Conservation (phyloP, 1,140 invertebrate genomes). For the Condylostylus longicornis region DNA sequence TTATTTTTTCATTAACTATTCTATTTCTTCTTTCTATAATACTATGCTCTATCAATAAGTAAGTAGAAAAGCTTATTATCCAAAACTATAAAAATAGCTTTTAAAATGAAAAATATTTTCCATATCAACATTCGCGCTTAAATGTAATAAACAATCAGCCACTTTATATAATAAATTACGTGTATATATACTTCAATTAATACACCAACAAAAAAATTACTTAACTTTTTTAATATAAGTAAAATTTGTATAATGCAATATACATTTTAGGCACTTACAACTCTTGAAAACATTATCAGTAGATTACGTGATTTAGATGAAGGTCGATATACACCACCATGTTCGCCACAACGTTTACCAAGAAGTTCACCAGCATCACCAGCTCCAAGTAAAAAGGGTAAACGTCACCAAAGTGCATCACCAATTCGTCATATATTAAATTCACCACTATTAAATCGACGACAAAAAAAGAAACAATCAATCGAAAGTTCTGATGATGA, state of each 20-base stretch:
- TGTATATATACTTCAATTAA: too few relatives aligned
- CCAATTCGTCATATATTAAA: constrained; percentile 67
- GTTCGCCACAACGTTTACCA: constrained; percentile 45
- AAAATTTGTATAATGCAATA: neutral
- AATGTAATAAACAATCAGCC: too few relatives aligned
- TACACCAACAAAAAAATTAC: neutral
- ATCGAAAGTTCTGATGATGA: constrained; percentile 81
- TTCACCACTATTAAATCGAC: constrained; percentile 59
- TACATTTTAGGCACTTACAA: constrained; percentile 35
- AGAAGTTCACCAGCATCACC: constrained; percentile 56
- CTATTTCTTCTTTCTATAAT: too few relatives aligned
- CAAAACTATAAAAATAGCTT: too few relatives aligned
- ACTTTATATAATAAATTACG: too few relatives aligned
- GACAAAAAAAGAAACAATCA: constrained; percentile 53
- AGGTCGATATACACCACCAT: constrained; percentile 33
- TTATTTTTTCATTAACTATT: too few relatives aligned
- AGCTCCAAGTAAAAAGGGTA: constrained; percentile 51
- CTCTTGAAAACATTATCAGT: constrained; percentile 39
- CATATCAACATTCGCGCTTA: too few relatives aligned
- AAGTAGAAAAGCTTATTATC: too few relatives aligned
- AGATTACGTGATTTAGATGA: constrained; percentile 37
- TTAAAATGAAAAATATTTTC: too few relatives aligned
- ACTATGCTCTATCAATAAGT: too few relatives aligned
- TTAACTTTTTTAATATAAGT: neutral
- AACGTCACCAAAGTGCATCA: constrained; percentile 60